Percentiles rank a stretch among this genome's conserved stretches.
These are phyloP conservation scores for Drosophila phalerata DNA, from an alignment of 2,888 invertebrate genomes.

Conservation along the genomic window DNA sequence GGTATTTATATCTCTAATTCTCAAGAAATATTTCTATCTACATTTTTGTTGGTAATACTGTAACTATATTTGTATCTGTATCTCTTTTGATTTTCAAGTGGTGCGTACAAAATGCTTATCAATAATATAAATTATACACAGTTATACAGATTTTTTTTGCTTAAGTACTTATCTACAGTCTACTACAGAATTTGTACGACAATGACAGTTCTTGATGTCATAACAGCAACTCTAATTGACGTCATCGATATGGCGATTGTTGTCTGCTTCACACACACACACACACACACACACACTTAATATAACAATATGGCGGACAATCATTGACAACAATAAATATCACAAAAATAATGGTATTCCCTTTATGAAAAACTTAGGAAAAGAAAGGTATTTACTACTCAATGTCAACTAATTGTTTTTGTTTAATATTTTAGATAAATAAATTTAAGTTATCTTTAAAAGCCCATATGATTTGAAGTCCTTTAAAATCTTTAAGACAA, in stretches of 20 bases:
- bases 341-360: neutral
- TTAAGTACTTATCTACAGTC: conserved; percentile 37
- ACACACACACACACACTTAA: conserved; percentile 10
- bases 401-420: too few relatives aligned
- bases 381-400: too few relatives aligned
- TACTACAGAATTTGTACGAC: conserved; percentile 31
- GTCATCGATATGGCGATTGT: conserved; percentile 50
- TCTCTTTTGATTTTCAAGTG: conserved; percentile 40
- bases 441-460: too few relatives aligned
- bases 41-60: conserved; percentile 1
- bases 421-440: too few relatives aligned
- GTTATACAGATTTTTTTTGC: neutral
- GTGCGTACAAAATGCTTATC: conserved; percentile 48
- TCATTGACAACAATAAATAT: neutral
- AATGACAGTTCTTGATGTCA: conserved; percentile 63
- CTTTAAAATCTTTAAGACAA: too few relatives aligned
- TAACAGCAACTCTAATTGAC: conserved; percentile 59
- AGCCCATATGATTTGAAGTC: too few relatives aligned
- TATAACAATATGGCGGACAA: conserved; percentile 13
- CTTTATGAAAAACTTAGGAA: neutral
- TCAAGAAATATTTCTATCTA: conserved; percentile 15
- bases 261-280: conserved; percentile 11
- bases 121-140: conserved; percentile 60
- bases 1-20: conserved; percentile 2
- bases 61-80: conserved; percentile 17